Conservation (phyloP, 2,797 vertebrate species). For the Melanotaenia maccullochi region DNA sequence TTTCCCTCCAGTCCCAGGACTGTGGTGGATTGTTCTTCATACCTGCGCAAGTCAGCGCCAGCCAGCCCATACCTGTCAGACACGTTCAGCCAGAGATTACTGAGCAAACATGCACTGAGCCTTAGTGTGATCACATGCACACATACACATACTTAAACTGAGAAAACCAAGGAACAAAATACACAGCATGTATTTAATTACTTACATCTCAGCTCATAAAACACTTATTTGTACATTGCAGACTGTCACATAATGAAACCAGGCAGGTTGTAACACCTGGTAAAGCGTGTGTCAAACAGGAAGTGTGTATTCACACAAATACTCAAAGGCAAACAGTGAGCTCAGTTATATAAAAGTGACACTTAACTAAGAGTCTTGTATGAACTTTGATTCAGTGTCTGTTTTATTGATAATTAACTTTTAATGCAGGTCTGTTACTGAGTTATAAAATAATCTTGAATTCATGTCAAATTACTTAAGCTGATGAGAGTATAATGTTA, state of each 20-base stretch:
- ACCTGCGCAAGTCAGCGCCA: conserved; percentile 43
- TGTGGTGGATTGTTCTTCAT: conserved; percentile 35
- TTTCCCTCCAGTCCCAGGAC: conserved; percentile 26
- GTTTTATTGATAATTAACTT: too few species aligned
- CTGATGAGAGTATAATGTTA: too few species aligned
- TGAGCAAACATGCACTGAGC: conserved; percentile 46
- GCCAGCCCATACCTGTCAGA: conserved; percentile 65
- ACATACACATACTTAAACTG: conserved; percentile 2
- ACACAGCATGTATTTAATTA: conserved; percentile 5
- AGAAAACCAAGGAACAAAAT: not conserved
- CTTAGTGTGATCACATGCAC: conserved; percentile 7
- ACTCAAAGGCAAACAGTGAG: conserved; percentile 3
- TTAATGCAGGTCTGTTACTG: too few species aligned
- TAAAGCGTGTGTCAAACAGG: conserved; percentile 68
- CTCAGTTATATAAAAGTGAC: not conserved
- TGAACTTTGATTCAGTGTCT: too few species aligned
- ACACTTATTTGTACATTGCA: conserved; percentile 3
- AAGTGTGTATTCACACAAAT: conserved; percentile 39
- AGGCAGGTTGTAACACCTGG: conserved; percentile 42
- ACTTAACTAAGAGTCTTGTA: not conserved
- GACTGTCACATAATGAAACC: conserved; percentile 24
- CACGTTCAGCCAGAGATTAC: conserved; percentile 69
- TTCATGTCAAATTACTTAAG: too few species aligned
- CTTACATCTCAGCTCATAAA: not conserved
- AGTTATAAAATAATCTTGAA: too few species aligned